Conservation (phyloP, 2,888 invertebrate genomes). For the Sisyra terminalis region DNA sequence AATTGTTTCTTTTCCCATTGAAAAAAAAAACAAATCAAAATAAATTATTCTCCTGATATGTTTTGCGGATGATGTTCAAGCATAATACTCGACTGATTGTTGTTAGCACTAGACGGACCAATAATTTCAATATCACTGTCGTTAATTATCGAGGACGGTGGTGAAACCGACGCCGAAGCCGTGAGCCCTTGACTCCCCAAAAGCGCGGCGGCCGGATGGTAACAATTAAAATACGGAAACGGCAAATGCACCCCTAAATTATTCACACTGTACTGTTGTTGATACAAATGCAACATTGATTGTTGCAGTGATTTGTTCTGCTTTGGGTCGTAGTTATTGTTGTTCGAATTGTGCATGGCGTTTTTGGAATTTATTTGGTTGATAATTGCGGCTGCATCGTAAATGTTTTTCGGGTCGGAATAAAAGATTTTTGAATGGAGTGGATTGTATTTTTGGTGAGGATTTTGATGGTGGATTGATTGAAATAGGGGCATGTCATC, state of each 20-base stretch:
- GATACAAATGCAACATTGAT: slow-evolving; percentile 26
- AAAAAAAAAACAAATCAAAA: no score
- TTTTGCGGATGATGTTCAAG: no score
- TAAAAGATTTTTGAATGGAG: slow-evolving; percentile 15
- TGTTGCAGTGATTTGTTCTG: slow-evolving; percentile 23
- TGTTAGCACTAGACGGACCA: no score
- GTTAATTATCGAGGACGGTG: no score
- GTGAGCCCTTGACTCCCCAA: no score
- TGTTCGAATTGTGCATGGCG: not conserved
- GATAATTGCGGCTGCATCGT: slow-evolving; percentile 15
- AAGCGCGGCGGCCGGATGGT: slow-evolving; percentile 18
- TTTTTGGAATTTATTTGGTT: slow-evolving; percentile 5
- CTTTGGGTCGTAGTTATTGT: slow-evolving; percentile 17
- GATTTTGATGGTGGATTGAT: slow-evolving; percentile 19
- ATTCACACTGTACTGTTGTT: slow-evolving; percentile 26
- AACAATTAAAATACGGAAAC: slow-evolving; percentile 28
- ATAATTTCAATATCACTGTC: no score
- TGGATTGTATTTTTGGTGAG: slow-evolving; percentile 16
- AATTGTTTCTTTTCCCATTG: no score
- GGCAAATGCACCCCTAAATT: slow-evolving; percentile 15
- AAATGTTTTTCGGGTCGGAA: slow-evolving; percentile 17
- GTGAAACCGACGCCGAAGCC: no score
- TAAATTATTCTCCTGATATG: no score
- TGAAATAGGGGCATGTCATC: slow-evolving; percentile 50
- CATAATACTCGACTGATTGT: no score